Base-by-base conservation (phyloP, 2,888 invertebrate genomes). In the Athetis lepigone region DNA sequence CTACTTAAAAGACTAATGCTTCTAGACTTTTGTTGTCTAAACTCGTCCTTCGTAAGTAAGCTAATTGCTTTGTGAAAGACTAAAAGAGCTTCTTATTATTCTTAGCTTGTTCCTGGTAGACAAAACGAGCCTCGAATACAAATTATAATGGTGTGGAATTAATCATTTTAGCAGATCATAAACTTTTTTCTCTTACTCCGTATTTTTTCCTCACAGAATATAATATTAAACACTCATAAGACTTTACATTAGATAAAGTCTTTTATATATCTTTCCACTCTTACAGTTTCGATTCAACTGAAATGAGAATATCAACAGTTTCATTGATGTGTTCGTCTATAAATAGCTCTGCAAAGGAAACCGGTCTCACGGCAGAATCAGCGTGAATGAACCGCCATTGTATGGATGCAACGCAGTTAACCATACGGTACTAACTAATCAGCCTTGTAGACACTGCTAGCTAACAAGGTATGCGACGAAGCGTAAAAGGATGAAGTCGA, bases 331-430 rank as follows among this genome's bases (percentile, higher is more conserved):
- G 25, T 45, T 59, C 13, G 40, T 62, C 66, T 80, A 65, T 78
- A 71, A 76, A 70, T 75, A 73, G 62, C 47, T 39, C 21, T 51
- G 75, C 59, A 61, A 61, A 64, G 56, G 52, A 63, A 75, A 77
- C 69, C 72, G 64, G 75, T 79, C 47, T 64, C 47, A 60, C 61
- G 56, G 62, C 58, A 57, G 58, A 61, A 45, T 50, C 60, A 45
- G 51, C 67, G 18, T 77, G 79, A 77, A 80, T 80, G 79, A 80
- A 71, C 65, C 58, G 43, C 50, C 52, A 64, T 72, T 71, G 64
- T 72, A 66, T 62, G 66, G 65, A 58, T 69, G 75, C 70, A 51
- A 33, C 6, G 56, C 46, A 59, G 42, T 54, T 71, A 71, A 71
- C 58, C 50, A 63, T 68, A 67, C 62, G 47, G 58, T 59, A 70